Evolutionary conservation across 2,797 vertebrate genomes (phyloP).

Genomic region (Ciconia nigra): DNA sequence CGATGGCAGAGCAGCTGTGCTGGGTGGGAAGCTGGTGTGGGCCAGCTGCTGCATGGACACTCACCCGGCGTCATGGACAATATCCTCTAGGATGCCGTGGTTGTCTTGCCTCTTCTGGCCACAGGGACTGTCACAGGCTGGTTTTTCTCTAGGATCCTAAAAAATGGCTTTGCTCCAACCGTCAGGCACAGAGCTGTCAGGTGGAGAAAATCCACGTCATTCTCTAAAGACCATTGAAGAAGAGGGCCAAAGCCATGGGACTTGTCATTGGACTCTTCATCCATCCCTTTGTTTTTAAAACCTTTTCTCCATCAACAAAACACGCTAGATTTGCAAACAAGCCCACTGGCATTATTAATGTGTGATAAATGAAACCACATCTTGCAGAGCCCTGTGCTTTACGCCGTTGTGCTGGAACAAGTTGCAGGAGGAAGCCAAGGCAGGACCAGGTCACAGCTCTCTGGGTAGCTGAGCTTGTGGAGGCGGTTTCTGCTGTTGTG

Average conservation of each 20-base stretch:
- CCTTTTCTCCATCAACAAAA: neutral
- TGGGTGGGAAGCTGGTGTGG: neutral
- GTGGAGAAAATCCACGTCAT: neutral
- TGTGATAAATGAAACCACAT: rapidly evolving
- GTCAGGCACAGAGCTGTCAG: neutral
- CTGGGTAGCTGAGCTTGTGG: neutral
- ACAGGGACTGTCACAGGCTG: neutral
- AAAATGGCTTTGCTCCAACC: neutral
- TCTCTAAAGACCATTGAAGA: rapidly evolving
- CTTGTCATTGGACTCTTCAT: neutral
- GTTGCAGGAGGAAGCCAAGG: neutral
- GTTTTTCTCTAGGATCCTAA: neutral
- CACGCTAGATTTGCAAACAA: neutral
- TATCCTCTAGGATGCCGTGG: neutral
- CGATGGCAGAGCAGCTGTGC: rapidly evolving
- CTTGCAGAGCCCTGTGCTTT: rapidly evolving
- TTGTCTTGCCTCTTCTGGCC: neutral
- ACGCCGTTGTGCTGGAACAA: too few relatives aligned
- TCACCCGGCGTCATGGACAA: rapidly evolving
- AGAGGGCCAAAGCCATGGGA: neutral
- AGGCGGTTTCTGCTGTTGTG: rapidly evolving
- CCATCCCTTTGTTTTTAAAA: neutral
- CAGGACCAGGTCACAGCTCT: rapidly evolving
- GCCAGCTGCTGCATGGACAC: neutral
- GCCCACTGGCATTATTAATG: neutral